These are phyloP conservation scores for Enteromius viviparus DNA, from an alignment of 2,797 vertebrate species.

Conservation along the genomic window DNA sequence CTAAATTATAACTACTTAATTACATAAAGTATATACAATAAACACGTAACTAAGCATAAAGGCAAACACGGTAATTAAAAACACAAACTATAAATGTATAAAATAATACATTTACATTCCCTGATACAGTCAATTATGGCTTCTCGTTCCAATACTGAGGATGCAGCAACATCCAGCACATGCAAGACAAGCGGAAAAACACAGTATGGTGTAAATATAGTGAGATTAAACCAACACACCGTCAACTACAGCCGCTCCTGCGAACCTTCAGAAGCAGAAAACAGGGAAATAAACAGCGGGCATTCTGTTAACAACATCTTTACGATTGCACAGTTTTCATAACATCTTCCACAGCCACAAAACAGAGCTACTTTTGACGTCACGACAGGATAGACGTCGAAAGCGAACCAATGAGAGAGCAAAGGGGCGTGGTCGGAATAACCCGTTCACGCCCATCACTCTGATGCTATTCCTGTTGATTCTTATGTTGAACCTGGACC, in stretches of 20 bases:
- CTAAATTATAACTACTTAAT: neutral
- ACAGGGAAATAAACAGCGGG: neutral
- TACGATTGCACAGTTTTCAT: neutral
- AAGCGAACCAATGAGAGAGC: constrained; percentile 36
- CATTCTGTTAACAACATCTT: constrained; percentile 20
- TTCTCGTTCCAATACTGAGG: neutral
- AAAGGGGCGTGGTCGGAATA: constrained; percentile 13
- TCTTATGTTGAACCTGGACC: neutral
- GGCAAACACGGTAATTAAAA: neutral
- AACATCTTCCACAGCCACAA: constrained; percentile 14
- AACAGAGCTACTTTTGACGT: constrained; percentile 19
- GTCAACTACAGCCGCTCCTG: neutral
- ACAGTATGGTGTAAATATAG: neutral
- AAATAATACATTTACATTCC: neutral
- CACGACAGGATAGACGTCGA: neutral
- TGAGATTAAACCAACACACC: constrained; percentile 4
- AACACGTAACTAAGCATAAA: neutral
- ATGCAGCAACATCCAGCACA: constrained; percentile 7
- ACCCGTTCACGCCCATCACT: neutral
- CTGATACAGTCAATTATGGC: neutral
- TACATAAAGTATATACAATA: neutral
- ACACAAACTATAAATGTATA: neutral
- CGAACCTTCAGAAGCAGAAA: neutral
- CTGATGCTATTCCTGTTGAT: neutral
- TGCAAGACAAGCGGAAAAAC: neutral